These are phyloP conservation scores for Sycophaga agraensis DNA, from an alignment of 1,140 invertebrate species.

Conservation along the genomic window DNA sequence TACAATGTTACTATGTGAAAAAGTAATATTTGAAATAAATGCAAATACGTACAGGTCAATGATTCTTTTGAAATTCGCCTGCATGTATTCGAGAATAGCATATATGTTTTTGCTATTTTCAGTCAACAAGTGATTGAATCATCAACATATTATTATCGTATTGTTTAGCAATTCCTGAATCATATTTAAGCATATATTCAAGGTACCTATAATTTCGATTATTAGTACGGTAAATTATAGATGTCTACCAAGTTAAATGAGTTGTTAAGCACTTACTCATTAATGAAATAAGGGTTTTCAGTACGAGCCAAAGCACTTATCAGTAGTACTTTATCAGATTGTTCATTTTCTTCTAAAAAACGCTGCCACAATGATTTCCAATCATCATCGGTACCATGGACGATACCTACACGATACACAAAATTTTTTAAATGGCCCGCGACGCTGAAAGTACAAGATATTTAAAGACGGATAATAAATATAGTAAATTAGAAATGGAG, in stretches of 20 bases:
- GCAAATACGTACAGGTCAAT: slow-evolving; percentile 33
- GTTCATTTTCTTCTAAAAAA: slow-evolving; percentile 33
- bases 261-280: slow-evolving; percentile 35
- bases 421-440: slow-evolving; percentile 37
- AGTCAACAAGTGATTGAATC: slow-evolving; percentile 36
- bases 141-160: slow-evolving; percentile 40
- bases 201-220: slow-evolving; percentile 21
- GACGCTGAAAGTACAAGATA: slow-evolving; percentile 26
- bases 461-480: not conserved
- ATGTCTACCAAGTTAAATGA: not conserved
- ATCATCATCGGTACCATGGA: slow-evolving; percentile 23
- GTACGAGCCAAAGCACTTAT: slow-evolving; percentile 39
- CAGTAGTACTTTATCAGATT: slow-evolving; percentile 41
- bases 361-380: slow-evolving; percentile 36
- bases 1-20: too few relatives aligned
- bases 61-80: slow-evolving; percentile 32
- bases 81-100: slow-evolving; percentile 33
- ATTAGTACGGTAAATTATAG: not conserved
- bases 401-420: slow-evolving; percentile 40
- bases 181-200: slow-evolving; percentile 24
- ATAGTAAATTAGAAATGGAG: too few relatives aligned
- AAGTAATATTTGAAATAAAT: slow-evolving; percentile 1
- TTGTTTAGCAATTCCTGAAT: slow-evolving; percentile 41
- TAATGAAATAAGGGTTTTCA: slow-evolving; percentile 30
- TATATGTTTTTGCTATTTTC: slow-evolving; percentile 31